Percentiles rank a stretch among this genome's conserved stretches.
These are phyloP conservation scores for Macrocentrus cingulum DNA, from an alignment of 1,140 invertebrate species.

Conservation along the genomic window DNA sequence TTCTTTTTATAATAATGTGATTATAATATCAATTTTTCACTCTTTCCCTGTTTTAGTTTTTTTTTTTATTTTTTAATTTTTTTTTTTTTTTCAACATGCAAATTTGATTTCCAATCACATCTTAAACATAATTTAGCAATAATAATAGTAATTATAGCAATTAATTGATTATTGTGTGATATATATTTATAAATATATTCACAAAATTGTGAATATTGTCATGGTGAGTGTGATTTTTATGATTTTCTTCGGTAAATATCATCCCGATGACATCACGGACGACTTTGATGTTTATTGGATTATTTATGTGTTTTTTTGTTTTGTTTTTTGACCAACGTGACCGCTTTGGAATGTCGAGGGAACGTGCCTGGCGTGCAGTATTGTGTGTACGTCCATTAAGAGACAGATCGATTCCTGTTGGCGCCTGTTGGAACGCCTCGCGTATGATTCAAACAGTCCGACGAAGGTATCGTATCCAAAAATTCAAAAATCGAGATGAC, in stretches of 20 bases:
- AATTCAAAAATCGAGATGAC: no score
- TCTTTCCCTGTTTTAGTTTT: no score
- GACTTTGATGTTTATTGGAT: conserved; percentile 4
- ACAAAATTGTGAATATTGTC: conserved; percentile 16
- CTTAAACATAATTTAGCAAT: conserved; percentile 33
- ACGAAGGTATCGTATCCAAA: no score
- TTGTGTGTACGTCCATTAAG: conserved; percentile 24
- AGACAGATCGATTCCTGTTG: conserved; percentile 16
- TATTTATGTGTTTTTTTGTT: conserved; percentile 1
- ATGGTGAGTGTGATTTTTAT: conserved; percentile 23
- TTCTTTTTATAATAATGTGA: conserved; percentile 19
- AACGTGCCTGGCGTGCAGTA: conserved; percentile 29
- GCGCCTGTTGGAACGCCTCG: neutral
- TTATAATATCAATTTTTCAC: no score
- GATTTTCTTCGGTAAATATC: no score
- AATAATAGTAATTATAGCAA: conserved; percentile 7
- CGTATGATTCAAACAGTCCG: no score
- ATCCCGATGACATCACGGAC: conserved; percentile 25
- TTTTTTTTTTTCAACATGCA: neutral
- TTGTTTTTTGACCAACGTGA: conserved; percentile 27
- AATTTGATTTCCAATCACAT: conserved; percentile 23
- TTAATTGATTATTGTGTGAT: conserved; percentile 31
- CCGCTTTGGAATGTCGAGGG: conserved; percentile 26
- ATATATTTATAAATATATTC: conserved; percentile 18
- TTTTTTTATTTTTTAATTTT: conserved; percentile 5